Percentiles rank a stretch among this genome's conserved stretches.
phyloP scores from a whole-genome alignment of 2,888 invertebrate genomes.

The Nephrotoma flavescens region DNA sequence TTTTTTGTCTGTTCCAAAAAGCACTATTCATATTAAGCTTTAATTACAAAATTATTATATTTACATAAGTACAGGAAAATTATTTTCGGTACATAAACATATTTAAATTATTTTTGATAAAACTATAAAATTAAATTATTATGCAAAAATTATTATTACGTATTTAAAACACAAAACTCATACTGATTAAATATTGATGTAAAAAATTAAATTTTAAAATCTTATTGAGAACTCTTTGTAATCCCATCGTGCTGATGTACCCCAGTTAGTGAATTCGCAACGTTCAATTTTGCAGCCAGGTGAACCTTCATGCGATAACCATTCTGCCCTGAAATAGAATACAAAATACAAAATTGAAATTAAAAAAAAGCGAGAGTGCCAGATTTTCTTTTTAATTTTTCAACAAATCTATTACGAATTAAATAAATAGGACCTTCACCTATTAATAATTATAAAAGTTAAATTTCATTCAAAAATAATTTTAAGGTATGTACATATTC shows the following conservation, averaged over 20 bases:
- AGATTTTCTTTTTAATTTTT: background rate
- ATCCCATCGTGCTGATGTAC: slow-evolving; percentile 45
- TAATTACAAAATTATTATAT: background rate
- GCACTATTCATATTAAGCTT: background rate
- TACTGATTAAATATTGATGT: background rate
- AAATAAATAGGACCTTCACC: background rate
- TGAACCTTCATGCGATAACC: slow-evolving; percentile 69
- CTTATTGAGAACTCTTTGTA: slow-evolving; percentile 67
- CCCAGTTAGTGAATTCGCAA: slow-evolving; percentile 68
- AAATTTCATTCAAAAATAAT: background rate
- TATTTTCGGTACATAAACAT: background rate
- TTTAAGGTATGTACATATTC: background rate
- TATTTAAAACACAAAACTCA: background rate
- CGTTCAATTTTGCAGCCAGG: slow-evolving; percentile 73
- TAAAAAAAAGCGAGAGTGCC: background rate
- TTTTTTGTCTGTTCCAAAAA: too few relatives aligned
- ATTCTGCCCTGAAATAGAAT: slow-evolving; percentile 49
- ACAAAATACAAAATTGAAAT: slow-evolving; percentile 2
- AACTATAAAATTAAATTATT: background rate
- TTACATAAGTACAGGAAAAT: background rate
- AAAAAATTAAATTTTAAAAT: slow-evolving; percentile 39
- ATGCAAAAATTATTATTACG: background rate
- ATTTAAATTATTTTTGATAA: background rate
- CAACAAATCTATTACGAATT: background rate
- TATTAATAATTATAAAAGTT: background rate